Conservation (phyloP, 2,113 vertebrate genomes). For the Chiloscyllium plagiosum region DNA sequence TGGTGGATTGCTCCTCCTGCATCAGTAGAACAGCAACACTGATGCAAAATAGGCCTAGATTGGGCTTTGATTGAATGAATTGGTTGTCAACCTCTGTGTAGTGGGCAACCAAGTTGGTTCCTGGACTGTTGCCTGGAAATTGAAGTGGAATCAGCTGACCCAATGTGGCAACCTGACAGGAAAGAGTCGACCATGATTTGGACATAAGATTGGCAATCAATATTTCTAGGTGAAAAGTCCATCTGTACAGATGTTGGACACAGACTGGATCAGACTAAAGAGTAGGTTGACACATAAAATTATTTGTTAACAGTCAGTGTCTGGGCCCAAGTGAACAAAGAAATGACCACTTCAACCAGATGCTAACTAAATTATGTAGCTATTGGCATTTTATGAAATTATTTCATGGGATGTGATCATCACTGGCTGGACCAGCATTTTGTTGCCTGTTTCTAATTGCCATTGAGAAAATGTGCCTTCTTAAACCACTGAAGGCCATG, state of each 20-base stretch:
- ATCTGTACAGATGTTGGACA: neutral
- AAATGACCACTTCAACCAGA: neutral
- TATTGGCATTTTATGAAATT: neutral
- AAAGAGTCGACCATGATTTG: neutral
- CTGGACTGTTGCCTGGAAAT: too few species aligned
- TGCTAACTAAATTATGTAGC: neutral
- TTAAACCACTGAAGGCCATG: neutral
- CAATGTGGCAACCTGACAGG: neutral
- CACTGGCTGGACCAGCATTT: too few species aligned
- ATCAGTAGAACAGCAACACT: too few species aligned
- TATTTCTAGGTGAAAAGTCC: neutral
- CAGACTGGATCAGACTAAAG: neutral
- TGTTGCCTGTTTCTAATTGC: too few species aligned
- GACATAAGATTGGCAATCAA: neutral
- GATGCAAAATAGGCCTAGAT: too few species aligned
- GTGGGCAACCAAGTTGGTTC: too few species aligned
- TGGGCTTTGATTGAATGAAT: too few species aligned
- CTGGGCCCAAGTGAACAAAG: neutral
- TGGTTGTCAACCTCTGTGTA: too few species aligned
- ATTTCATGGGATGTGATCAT: too few species aligned
- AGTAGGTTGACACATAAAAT: neutral
- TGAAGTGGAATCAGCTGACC: too few species aligned
- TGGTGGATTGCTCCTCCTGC: too few species aligned
- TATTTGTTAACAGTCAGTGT: neutral
- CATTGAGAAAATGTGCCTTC: too few species aligned